A percentile compares a stretch with the other conserved stretches of the same genome.
Conservation (phyloP, 2,888 invertebrate genomes). For the Lepetodrilus schrolli region DNA sequence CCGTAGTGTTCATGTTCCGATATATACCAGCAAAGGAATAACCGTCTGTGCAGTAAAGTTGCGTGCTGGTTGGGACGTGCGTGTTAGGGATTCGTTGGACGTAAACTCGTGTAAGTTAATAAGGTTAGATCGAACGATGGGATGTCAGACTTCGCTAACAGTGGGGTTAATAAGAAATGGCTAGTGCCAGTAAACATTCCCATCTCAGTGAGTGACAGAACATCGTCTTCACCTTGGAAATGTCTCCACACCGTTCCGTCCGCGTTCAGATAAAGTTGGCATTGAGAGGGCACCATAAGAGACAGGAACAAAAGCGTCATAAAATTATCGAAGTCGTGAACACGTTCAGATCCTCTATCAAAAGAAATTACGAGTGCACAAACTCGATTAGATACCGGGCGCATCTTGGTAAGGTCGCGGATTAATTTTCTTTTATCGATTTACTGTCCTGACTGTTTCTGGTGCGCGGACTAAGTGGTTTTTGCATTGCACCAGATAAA, state of each 20-base stretch:
- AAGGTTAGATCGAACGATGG: not conserved
- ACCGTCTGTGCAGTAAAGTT: no score
- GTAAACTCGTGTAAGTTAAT: no score
- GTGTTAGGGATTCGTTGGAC: no score
- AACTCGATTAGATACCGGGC: conserved; percentile 25
- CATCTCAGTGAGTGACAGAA: no score
- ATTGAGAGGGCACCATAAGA: not conserved
- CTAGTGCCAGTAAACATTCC: no score
- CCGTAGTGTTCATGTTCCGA: no score
- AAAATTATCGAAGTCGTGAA: not conserved
- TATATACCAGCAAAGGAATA: no score
- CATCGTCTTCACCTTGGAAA: no score
- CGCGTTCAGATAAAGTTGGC: not conserved
- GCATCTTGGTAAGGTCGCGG: conserved; percentile 16
- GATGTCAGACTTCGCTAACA: not conserved
- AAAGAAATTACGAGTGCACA: conserved; percentile 26
- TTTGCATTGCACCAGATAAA: conserved; percentile 10
- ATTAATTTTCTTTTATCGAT: conserved; percentile 23
- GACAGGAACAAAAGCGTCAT: not conserved
- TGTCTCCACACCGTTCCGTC: no score
- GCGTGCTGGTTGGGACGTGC: no score
- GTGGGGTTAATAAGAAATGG: not conserved
- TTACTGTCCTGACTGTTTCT: conserved; percentile 14
- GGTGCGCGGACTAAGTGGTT: conserved; percentile 15
- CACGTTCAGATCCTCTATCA: conserved; percentile 26